Percentiles rank a stretch among this genome's conserved stretches.
These are phyloP conservation scores for Tholera decimalis DNA, from an alignment of 2,888 invertebrate genomes.

Conservation along the genomic window DNA sequence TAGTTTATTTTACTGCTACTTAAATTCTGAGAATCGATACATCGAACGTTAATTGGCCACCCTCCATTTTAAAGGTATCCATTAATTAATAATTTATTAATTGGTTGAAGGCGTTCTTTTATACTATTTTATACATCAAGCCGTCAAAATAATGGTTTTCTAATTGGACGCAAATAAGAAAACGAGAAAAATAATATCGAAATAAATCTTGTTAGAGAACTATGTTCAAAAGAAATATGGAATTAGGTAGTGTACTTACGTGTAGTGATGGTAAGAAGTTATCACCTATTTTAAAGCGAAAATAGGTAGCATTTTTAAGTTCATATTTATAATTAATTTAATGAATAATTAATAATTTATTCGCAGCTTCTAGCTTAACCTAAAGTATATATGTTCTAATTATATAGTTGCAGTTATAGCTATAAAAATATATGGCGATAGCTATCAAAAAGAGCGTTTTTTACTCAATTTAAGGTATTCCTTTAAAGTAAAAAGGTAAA, in stretches of 20 bases:
- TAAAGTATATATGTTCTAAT: too few relatives aligned
- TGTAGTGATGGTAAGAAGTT: neutral
- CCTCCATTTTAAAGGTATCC: conserved; percentile 42
- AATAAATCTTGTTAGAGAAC: conserved; percentile 8
- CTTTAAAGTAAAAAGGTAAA: conserved; percentile 30
- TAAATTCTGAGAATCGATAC: conserved; percentile 39
- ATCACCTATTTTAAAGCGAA: too few relatives aligned
- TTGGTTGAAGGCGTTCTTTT: conserved; percentile 23
- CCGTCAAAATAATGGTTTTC: conserved; percentile 3
- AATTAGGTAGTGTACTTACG: neutral
- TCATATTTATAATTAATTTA: too few relatives aligned
- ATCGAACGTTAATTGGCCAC: conserved; percentile 51
- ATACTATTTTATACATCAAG: conserved; percentile 11
- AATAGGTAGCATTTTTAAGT: too few relatives aligned
- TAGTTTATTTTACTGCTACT: conserved; percentile 38
- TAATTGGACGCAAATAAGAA: conserved; percentile 11
- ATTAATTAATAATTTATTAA: conserved; percentile 55
- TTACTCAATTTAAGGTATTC: conserved; percentile 18
- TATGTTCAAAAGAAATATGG: neutral
- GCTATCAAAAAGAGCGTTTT: conserved; percentile 1
- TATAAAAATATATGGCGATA: too few relatives aligned
- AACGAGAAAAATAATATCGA: conserved; percentile 2
- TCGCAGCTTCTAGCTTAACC: too few relatives aligned
- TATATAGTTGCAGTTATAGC: too few relatives aligned
- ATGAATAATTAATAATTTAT: too few relatives aligned